Base-by-base conservation (phyloP, 2,888 invertebrate genomes). In the Augochlorella aurata region DNA sequence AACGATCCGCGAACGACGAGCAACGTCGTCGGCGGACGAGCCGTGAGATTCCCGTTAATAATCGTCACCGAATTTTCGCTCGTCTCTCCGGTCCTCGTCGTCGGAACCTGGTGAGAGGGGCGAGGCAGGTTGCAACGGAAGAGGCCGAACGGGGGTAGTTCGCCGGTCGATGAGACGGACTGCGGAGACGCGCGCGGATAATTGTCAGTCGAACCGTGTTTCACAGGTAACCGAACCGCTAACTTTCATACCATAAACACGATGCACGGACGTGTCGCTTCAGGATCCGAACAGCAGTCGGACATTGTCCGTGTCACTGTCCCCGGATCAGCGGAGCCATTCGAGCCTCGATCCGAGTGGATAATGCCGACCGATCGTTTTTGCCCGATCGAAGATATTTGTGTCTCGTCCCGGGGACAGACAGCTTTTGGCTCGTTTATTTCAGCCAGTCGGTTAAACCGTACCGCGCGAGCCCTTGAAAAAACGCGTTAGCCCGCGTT, bases 191-290 rank as follows among this genome's bases (percentile, higher is more conserved):
- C 81, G 77, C 77, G 76, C 58, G 82, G 82, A 86, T 87, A 88
- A 88, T 85, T 87, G 87, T 85, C 85, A 70, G 81, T 84, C 87
- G 85, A 87, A 85, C 81, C 78, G 82, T 75, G 80, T 87, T 88
- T 83, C 88, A 83, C 85, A 87, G 85, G 85, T 88, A 88, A 87
- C 88, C 85, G 82, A 85, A 84, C 87, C 82, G 87, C 85, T 81
- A 88, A 85, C 85, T 85, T 88, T 88, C 88, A 80, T 88, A 87
- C 79, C 81, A 88, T 82, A 88, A 88, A 88, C 84, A 82, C 81
- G 77, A 83, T 87, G 83, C 79, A 81, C 85, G 82, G 81, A 70
- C 82, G 74, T 81, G 81, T 87, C 73, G 82, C 73, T 83, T 66
- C 78, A 76, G 73, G 73, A 69, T 78, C 76, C 79, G 52, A 80